Evolutionary conservation across 1,140 invertebrate genomes (phyloP), one percentile per base, ranked within the genome.

Genomic region (Caenorhabditis latens): DNA sequence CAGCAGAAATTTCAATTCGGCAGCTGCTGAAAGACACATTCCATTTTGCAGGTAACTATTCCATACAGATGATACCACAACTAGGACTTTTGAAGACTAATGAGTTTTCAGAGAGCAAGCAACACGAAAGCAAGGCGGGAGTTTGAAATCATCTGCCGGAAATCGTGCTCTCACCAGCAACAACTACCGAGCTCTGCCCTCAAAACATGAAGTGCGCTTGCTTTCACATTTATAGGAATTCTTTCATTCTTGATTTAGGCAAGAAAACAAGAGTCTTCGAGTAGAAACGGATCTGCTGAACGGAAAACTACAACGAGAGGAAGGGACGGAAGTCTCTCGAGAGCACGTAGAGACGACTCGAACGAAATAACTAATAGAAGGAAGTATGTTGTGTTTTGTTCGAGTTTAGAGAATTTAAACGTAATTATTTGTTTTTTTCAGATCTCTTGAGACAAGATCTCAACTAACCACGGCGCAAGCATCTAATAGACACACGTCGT

Each of bases 21-120:
- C 93, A 0, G 97, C 96, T 0, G 97, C 97, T 1, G 96, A 96
- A 88, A 93, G 97, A 61, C 97, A 99, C 93, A 97, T 99, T 91
- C 97, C 97, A 16, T 96, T 96, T 93, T 99, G 97, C 87, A 88
- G 84, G 87, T 88, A 24, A 11, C 1, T 58, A 5, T 50, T 86
- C 8, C 50, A 50, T 9, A 0, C 50, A 50, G 4, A 50, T 9
- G n/a, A 7, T 0, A 13, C 4, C 19, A 63, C 21, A 2, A 11
- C 40, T 14, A 4, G 7, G 5, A 11, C 4, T 1, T 63, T 13
- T 9, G 1, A 2, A 63, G 14, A 13, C 11, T 11, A 63, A 63
- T 1, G 14, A 9, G 1, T 1, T 40, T 84, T 42, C 42, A 63
- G 82, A 58, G 58, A 84, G 58, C 53, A 57, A 48, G 53, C 82